phyloP scores from a whole-genome alignment of 2,888 invertebrate genomes.

The Parnassius apollo region DNA sequence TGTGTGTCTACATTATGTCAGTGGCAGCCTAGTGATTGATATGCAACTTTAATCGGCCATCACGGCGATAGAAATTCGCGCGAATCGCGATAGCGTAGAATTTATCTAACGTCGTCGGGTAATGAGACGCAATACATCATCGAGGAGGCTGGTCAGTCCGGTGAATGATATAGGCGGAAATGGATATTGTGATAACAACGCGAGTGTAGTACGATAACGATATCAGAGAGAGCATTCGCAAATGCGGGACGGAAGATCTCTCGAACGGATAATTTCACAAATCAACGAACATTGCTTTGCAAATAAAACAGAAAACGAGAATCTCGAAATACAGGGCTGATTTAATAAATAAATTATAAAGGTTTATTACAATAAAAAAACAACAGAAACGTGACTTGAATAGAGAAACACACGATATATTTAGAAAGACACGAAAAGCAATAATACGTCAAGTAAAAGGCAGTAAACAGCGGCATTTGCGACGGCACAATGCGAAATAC shows the following conservation, averaged over 20 bases:
- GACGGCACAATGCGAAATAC: constrained; percentile 20
- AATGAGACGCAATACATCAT: constrained; percentile 60
- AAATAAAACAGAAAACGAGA: background rate
- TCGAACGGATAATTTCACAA: constrained; percentile 3
- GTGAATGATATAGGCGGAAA: constrained; percentile 57
- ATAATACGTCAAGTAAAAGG: constrained; percentile 15
- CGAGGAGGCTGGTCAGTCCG: constrained; percentile 34
- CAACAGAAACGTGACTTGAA: background rate
- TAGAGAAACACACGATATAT: constrained; percentile 4
- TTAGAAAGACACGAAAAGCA: constrained; percentile 16
- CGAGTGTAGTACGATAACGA: constrained; percentile 40
- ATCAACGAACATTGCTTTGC: background rate
- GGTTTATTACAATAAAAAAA: background rate
- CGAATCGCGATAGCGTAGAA: constrained; percentile 45
- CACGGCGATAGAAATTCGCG: constrained; percentile 42
- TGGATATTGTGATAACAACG: constrained; percentile 61
- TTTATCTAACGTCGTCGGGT: constrained; percentile 50
- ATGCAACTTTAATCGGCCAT: constrained; percentile 47
- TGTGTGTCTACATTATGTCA: background rate
- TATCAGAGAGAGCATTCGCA: constrained; percentile 17
- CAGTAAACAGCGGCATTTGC: constrained; percentile 16
- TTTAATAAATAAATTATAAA: background rate
- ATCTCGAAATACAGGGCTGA: background rate
- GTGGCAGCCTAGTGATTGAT: constrained; percentile 51
- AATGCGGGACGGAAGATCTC: background rate